Evolutionary conservation across 1,140 invertebrate species (phyloP), one percentile per base, ranked within the genome.

Genomic region (Bombus cullumanus): DNA sequence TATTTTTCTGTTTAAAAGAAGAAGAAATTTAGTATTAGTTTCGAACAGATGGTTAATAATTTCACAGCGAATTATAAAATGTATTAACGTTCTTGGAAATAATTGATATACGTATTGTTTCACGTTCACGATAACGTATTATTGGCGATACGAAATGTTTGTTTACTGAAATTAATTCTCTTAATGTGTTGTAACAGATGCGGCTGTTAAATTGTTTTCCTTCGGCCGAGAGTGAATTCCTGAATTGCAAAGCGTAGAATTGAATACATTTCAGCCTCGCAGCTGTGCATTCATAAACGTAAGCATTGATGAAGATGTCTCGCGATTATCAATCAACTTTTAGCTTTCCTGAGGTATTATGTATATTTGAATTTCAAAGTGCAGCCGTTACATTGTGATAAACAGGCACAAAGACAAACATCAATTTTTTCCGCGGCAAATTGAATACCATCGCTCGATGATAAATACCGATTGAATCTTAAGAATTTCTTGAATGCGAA

Each of bases 331-430:
- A 68, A 59, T 76, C 43, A 68, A 76, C 28, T 53, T 31, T 77
- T 68, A 53, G n/a, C 47, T 75, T 75, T 43, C n/a, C 22, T 37
- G 59, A 43, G 64, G 41, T 53, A 47, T 79, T 68, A 80, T n/a
- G 64, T 53, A n/a, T 31, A 53, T 77, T 77, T 83, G 62, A 83
- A 83, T 83, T 77, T 83, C 74, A 83, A 83, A 57, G 39, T 28
- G 28, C 73, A 31, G 62, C 28, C n/a, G 78, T 71, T 81, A 53
- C 57, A 82, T 64, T 59, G 71, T 69, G 57, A 77, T 69, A 68
- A 68, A 68, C 73, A 69, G 73, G 13, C 22, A 59, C 57, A 62
- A n/a, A n/a, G 59, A 4, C 47, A 53, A 53, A 22, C 47, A 22
- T 53, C 68, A 62, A 57, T 68, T 68, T 57, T 76, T 76, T 83